Base-by-base conservation (phyloP, 30 jellyfish, hydroid and myxozoan species). In the Turritopsis dohrnii region DNA sequence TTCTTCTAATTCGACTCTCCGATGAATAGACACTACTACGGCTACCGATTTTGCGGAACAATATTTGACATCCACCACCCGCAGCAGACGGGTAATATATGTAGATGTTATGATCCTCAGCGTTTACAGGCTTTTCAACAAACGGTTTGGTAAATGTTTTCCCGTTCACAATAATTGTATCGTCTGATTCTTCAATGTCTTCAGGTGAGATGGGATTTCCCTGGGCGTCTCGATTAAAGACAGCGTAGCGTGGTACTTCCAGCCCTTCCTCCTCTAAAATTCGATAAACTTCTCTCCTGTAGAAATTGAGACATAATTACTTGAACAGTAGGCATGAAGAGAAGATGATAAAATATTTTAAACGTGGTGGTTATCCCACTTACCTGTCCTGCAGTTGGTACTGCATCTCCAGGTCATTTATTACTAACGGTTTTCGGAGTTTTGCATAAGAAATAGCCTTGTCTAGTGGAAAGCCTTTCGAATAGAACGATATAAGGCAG, bases 1-100 rank as follows among this genome's bases (percentile, higher is more conserved):
- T 81, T 54, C 97, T 69, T 16, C 99, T 89, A 21, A 95, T 91
- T 21, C 96, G 89, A 79, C 97, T 87, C 84, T 95, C 99, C 8
- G 97, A 80, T n/a, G 97, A 95, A 83, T 95, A 95, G 21, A 95
- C 96, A 84, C 99, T 95, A 84, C 99, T 95, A 17, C 99, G 90
- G 83, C 97, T 95, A 16, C 99, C 99, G 22, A 95, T 95, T 75
- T 95, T 95, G 21, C 99, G 89, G 79, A 95, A 95, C 71, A 95
- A 76, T 28, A 87, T 89, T 79, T 95, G 99, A 76, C 99, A 90
- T 19, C 99, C 99, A 9, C 99, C 99, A 4, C 99, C 99, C 18
- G 96, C 96, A 28, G 97, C 80, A 18, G 88, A 81, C 18, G 99
- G 99, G 79, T 89, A 95, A 84, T 95, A 95, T 21, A 95, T 95